These are phyloP conservation scores for Dysdera silvatica DNA, from an alignment of 1,140 invertebrate species.

Conservation along the genomic window DNA sequence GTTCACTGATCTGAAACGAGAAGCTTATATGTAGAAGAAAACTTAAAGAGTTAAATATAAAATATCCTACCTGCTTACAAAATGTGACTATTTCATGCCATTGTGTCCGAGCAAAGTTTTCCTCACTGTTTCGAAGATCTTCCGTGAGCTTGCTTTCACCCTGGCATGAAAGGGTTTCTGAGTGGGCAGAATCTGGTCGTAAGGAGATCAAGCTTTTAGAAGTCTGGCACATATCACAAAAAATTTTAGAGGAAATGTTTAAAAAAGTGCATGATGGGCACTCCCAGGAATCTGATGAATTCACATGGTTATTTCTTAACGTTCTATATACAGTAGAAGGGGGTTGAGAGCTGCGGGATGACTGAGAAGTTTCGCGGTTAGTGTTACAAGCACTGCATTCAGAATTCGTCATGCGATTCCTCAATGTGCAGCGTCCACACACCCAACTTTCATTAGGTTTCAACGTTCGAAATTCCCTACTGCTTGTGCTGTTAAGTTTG, in stretches of 20 bases:
- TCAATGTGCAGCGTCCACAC: conserved; percentile 68
- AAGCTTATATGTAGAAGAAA: no score
- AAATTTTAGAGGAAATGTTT: conserved; percentile 34
- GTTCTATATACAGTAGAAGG: conserved; percentile 11
- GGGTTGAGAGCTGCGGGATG: conserved; percentile 12
- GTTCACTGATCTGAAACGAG: no score
- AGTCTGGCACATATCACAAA: conserved; percentile 77
- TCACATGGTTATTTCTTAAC: neutral
- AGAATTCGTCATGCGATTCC: conserved; percentile 62
- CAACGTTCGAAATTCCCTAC: conserved; percentile 32
- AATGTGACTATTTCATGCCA: conserved; percentile 77
- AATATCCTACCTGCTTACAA: conserved; percentile 65
- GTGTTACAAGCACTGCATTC: conserved; percentile 64
- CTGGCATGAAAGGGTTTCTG: conserved; percentile 46
- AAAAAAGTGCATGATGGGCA: conserved; percentile 41
- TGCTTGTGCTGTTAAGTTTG: conserved; percentile 53
- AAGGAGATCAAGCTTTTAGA: conserved; percentile 40
- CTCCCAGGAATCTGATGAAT: conserved; percentile 34
- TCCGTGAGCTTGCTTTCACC: conserved; percentile 73
- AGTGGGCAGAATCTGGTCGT: conserved; percentile 24
- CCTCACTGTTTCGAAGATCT: conserved; percentile 67
- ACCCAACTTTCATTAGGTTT: conserved; percentile 63
- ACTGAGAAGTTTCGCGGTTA: conserved; percentile 27
- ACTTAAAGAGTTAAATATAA: no score
- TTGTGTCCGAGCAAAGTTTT: conserved; percentile 68